Conservation (phyloP, 2,888 invertebrate genomes). For the Strigamia transsilvanica region DNA sequence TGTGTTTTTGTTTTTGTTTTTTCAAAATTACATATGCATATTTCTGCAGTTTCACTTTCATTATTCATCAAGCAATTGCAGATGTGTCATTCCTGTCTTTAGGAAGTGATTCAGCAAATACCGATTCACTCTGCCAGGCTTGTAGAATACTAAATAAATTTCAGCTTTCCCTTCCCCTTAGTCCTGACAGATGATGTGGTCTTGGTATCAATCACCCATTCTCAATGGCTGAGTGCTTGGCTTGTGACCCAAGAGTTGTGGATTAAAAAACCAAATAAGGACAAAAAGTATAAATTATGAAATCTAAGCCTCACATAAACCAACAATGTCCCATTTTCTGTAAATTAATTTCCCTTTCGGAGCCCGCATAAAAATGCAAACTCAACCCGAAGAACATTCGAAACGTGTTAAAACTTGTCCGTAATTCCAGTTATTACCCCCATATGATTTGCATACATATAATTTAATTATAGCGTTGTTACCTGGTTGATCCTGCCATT, state of each 20-base stretch:
- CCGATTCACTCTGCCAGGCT: background rate
- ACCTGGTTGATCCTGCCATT: too few species aligned
- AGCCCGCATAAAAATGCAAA: background rate
- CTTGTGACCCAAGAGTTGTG: background rate
- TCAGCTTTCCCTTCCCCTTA: slow-evolving; percentile 15
- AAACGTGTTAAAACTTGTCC: too few species aligned
- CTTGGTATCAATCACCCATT: slow-evolving; percentile 20
- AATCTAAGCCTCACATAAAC: too few species aligned
- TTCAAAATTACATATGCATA: too few species aligned
- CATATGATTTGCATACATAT: too few species aligned
- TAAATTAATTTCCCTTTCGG: too few species aligned
- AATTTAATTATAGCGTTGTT: too few species aligned
- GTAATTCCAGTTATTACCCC: too few species aligned
- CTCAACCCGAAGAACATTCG: too few species aligned
- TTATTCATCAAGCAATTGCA: background rate
- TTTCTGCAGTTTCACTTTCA: background rate
- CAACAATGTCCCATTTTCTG: background rate
- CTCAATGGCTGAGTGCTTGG: background rate
- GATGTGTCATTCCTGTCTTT: background rate
- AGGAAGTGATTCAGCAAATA: slow-evolving; percentile 26
- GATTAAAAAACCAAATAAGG: background rate
- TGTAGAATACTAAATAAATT: slow-evolving; percentile 20
- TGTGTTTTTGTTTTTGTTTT: too few species aligned
- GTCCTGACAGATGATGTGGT: slow-evolving; percentile 5
- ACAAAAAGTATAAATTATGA: background rate